Evolutionary conservation across 2,113 vertebrate species (phyloP), one percentile per base, ranked within the genome.

Genomic region (Centropristis striata): DNA sequence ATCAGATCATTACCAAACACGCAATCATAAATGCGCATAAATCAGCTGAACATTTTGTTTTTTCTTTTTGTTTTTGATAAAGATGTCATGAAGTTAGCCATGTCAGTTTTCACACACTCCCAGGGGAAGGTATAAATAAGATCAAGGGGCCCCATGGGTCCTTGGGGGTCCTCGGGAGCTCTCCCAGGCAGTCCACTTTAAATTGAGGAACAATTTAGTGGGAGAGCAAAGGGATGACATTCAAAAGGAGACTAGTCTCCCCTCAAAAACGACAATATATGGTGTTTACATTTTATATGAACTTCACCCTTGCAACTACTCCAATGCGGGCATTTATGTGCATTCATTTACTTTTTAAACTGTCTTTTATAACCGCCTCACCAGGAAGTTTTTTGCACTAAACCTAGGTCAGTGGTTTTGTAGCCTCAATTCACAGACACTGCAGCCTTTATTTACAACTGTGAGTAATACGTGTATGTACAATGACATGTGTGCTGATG

Each of bases 1-100:
- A 67, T 85, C 68, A 79, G 63, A 61, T 80, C 86, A 83, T 73
- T 71, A 75, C 39, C 1, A 10, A 49, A 60, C 71, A 37, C 41
- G 8, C 55, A 46, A 27, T 41, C 44, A 14, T 77, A 60, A 3
- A 50, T 50, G 36, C 32, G 25, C 51, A 69, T 50, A 0, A 28
- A 10, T 9, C 37, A 41, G 42, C 36, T 27, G 32, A 64, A 67
- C 41, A 61, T 80, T 41, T 63, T 53, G 60, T 71, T 74, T 61
- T 54, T 46, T 63, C 81, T 75, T 74, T 60, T 61, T 54, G 51
- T 63, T 83, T 75, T 74, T 60, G 75, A 79, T 84, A 81, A 80
- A 80, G 60, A 58, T 65, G 78, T 83, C 64, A 32, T 28, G 49
- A 53, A 25, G 69, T 58, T 25, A 44, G 55, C 61, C 5, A 12